Evolutionary conservation across 2,797 vertebrate genomes (phyloP), one percentile per base, ranked within the genome.

Genomic region (Tokudaia tokunoshimensis): DNA sequence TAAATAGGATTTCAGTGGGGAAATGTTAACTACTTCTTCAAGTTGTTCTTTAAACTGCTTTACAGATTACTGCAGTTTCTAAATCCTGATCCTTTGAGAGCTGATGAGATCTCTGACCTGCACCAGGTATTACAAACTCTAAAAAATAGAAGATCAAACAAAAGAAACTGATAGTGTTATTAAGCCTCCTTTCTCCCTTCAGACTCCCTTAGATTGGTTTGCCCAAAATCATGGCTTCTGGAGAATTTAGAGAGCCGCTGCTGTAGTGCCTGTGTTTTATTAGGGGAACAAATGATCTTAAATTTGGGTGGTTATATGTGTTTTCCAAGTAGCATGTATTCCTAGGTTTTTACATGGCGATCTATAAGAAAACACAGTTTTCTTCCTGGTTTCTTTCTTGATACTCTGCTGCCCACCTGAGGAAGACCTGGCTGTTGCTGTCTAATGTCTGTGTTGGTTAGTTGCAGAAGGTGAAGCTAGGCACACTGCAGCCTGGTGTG

Each of bases 61-160:
- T 98, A 95, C 97, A 99, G 99, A 65, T 97, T 98, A 93, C 95
- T 98, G 6, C 98, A 98, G 70, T 98, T 98, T 93, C 96, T 98
- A 96, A 98, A 97, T 95, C 98, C 98, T 31, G 95, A 37, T 96
- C 98, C 95, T 88, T 47, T 97, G 88, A 98, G 97, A 96, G 83
- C 82, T 50, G 74, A 67, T 0, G 37, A 50, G 26, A 55, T 29
- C 93, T 95, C 98, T 96, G 96, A 97, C 65, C 85, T 95, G 9
- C 94, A 97, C 4, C 97, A 98, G 98, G 99, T 99, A 98, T 75
- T 97, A 80, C 3, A 91, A 31, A 19, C 65, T 50, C 52, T 90
- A 29, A 47, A 26, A 26, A 70, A 70, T 50, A n/a, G 63, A 57
- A 76, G 41, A 22, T 14, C 22, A 86, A 44, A 83, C 19, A 76